Evolutionary conservation across 2,888 invertebrate species (phyloP).

Genomic region (Marasmarcha lunaedactyla): DNA sequence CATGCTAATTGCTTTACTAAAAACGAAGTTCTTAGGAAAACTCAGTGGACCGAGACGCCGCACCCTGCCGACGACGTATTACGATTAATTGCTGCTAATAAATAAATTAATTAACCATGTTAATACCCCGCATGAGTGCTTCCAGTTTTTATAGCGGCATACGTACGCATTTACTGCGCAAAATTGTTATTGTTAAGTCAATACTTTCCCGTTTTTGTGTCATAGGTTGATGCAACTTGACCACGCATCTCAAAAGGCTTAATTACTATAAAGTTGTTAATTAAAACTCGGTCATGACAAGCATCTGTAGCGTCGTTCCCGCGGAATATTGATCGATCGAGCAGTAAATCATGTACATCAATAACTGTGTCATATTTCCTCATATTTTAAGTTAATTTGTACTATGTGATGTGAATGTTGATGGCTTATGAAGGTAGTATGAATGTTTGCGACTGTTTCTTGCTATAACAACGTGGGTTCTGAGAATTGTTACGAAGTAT

Average conservation of each 20-base stretch:
- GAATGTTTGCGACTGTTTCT: slow-evolving; percentile 2
- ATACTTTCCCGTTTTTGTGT: slow-evolving; percentile 41
- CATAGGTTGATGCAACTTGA: slow-evolving; percentile 18
- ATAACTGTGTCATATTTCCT: slow-evolving; percentile 36
- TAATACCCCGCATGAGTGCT: slow-evolving; percentile 49
- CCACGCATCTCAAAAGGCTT: slow-evolving; percentile 26
- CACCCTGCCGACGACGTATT: slow-evolving; percentile 33
- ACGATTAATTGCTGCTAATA: slow-evolving; percentile 64
- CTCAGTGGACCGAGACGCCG: slow-evolving; percentile 40
- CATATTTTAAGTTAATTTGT: slow-evolving; percentile 23
- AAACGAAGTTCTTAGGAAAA: slow-evolving; percentile 48
- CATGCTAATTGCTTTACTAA: slow-evolving; percentile 37
- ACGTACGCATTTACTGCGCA: slow-evolving; percentile 2
- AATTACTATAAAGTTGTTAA: slow-evolving; percentile 23
- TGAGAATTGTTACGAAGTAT: background rate
- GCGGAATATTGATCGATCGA: slow-evolving; percentile 18
- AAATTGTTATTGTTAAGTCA: slow-evolving; percentile 34
- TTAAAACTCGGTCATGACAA: slow-evolving; percentile 35
- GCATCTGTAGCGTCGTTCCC: slow-evolving; percentile 20
- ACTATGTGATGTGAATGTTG: slow-evolving; percentile 19
- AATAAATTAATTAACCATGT: slow-evolving; percentile 66
- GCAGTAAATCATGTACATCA: background rate
- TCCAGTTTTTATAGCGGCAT: slow-evolving; percentile 42
- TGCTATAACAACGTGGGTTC: background rate
- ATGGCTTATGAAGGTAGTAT: background rate